Evolutionary conservation across 2,888 invertebrate genomes (phyloP).

Genomic region (Limnephilus rhombicus): DNA sequence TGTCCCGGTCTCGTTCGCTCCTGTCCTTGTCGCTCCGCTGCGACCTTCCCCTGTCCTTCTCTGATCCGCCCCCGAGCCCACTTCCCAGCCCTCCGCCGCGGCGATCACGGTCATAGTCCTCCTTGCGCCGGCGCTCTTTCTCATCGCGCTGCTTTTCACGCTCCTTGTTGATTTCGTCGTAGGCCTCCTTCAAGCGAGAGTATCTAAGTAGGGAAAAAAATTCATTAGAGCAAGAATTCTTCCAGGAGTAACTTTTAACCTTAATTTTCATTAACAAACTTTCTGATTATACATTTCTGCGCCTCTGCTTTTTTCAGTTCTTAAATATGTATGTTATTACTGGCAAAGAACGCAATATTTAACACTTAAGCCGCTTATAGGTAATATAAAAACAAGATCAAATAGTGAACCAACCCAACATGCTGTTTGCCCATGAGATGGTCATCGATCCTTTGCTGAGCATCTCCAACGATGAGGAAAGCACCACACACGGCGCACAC

Average conservation of each 20-base stretch:
- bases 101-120: slow-evolving; percentile 71
- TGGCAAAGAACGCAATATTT: no score
- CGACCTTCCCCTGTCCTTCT: slow-evolving; percentile 73
- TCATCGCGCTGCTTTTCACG: slow-evolving; percentile 81
- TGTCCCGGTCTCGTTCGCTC: slow-evolving; percentile 72
- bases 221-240: neutral
- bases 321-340: no score
- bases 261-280: no score
- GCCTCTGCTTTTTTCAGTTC: no score
- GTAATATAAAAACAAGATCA: neutral
- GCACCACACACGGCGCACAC: slow-evolving; percentile 99
- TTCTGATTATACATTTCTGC: no score
- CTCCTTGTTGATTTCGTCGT: slow-evolving; percentile 81
- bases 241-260: no score
- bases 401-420: slow-evolving; percentile 85
- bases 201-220: slow-evolving; percentile 72
- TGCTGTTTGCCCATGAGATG: slow-evolving; percentile 99
- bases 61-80: slow-evolving; percentile 67
- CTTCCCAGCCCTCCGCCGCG: slow-evolving; percentile 53
- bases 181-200: slow-evolving; percentile 83
- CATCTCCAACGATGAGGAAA: slow-evolving; percentile 99
- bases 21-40: slow-evolving; percentile 73
- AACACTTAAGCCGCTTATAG: no score
- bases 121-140: slow-evolving; percentile 75
- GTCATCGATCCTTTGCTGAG: slow-evolving; percentile 98